These are phyloP conservation scores for Resseliella maxima DNA, from an alignment of 2,888 invertebrate genomes.

Conservation along the genomic window DNA sequence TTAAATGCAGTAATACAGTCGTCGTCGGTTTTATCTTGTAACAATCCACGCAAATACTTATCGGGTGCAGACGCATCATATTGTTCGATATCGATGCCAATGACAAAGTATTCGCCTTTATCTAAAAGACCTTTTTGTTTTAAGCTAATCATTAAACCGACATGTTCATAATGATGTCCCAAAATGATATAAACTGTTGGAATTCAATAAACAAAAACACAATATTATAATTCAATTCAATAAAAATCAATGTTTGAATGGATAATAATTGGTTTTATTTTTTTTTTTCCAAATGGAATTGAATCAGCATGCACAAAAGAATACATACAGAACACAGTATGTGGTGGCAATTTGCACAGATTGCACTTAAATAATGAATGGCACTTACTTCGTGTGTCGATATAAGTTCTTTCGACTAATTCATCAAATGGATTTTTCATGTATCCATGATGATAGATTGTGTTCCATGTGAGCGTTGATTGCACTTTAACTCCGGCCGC, in stretches of 20 bases:
- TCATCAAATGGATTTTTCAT: conserved; percentile 86
- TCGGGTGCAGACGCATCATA: conserved; percentile 83
- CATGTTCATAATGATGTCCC: conserved; percentile 90
- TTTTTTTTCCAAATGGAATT: not conserved
- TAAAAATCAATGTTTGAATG: not conserved
- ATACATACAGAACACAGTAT: not conserved
- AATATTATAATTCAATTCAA: not conserved
- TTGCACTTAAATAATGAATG: conserved; percentile 59
- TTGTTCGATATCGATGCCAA: conserved; percentile 90
- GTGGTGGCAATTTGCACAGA: conserved; percentile 16
- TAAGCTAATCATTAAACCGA: conserved; percentile 89
- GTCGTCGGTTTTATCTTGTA: conserved; percentile 69
- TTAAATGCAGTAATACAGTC: conserved; percentile 77
- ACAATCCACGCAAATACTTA: conserved; percentile 82
- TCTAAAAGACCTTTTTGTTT: conserved; percentile 84
- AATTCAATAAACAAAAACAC: not conserved
- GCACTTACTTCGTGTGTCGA: conserved; percentile 86
- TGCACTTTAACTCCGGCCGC: conserved; percentile 79
- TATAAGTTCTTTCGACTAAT: conserved; percentile 83
- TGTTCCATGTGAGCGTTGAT: conserved; percentile 74
- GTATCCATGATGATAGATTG: conserved; percentile 84
- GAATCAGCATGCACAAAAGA: not conserved
- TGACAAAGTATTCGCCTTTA: conserved; percentile 91
- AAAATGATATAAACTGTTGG: conserved; percentile 88
- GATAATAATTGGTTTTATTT: not conserved